A percentile compares a stretch with the other conserved stretches of the same genome.
Evolutionary conservation across 2,888 invertebrate genomes (phyloP).

Genomic region (Cartodere bifasciata): DNA sequence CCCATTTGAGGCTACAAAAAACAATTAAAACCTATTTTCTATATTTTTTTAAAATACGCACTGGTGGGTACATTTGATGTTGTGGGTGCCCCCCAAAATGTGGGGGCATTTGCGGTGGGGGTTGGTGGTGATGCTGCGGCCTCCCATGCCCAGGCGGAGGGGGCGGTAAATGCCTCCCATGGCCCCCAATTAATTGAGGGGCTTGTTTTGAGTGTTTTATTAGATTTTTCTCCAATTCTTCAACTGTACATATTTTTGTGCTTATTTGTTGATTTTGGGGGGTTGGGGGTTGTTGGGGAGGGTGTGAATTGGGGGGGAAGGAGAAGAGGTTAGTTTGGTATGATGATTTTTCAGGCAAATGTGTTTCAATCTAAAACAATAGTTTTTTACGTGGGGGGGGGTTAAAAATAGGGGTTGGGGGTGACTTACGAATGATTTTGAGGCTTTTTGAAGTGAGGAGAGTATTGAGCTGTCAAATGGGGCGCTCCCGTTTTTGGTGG

Average conservation of each 20-base stretch:
- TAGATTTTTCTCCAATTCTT: slow-evolving; percentile 58
- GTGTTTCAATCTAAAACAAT: slow-evolving; percentile 19
- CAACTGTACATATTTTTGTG: slow-evolving; percentile 58
- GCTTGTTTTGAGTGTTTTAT: slow-evolving; percentile 34
- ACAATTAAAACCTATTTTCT: slow-evolving; percentile 6
- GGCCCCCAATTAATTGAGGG: slow-evolving; percentile 18
- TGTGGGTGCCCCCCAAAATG: slow-evolving; percentile 13
- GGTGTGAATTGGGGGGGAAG: slow-evolving; percentile 10
- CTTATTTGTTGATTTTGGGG: slow-evolving; percentile 10
- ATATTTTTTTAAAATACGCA: too few relatives aligned
- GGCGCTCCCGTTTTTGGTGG: slow-evolving; percentile 21
- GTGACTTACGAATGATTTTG: slow-evolving; percentile 28
- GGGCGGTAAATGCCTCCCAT: slow-evolving; percentile 15
- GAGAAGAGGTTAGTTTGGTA: slow-evolving; percentile 6
- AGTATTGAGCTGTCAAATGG: slow-evolving; percentile 18
- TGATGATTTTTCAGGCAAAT: slow-evolving; percentile 6
- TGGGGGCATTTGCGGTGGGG: background rate
- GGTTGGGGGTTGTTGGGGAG: slow-evolving; percentile 9
- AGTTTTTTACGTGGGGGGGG: too few relatives aligned
- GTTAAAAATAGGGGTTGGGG: too few relatives aligned
- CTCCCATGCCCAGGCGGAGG: slow-evolving; percentile 16
- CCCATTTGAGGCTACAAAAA: slow-evolving; percentile 22
- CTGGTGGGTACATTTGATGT: slow-evolving; percentile 17
- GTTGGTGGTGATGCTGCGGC: slow-evolving; percentile 16
- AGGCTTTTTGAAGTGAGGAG: slow-evolving; percentile 23